Conservation (phyloP, 2,797 vertebrate genomes). For the Sebastiscus tertius region DNA sequence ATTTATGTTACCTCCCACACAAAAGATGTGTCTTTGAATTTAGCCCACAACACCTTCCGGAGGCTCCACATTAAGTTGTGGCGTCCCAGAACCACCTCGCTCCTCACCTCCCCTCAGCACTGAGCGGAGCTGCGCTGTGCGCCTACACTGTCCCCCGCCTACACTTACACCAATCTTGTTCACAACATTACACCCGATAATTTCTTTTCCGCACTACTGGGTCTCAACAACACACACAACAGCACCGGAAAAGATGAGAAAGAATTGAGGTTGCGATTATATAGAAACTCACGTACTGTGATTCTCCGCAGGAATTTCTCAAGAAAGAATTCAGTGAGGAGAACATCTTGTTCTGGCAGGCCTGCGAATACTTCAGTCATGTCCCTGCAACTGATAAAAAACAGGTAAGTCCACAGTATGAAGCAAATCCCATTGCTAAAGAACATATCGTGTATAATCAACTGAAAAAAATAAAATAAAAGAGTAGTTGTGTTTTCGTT, state of each 20-base stretch:
- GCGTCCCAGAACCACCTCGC: slow-evolving; percentile 52
- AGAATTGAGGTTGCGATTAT: slow-evolving; percentile 6
- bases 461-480: no score
- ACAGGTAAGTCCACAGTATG: slow-evolving; percentile 83
- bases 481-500: no score
- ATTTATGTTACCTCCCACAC: slow-evolving; percentile 58
- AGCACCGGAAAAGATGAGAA: background rate
- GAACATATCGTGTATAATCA: background rate
- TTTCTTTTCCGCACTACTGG: slow-evolving; percentile 37
- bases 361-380: slow-evolving; percentile 96
- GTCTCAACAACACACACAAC: slow-evolving; percentile 20
- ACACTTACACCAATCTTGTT: slow-evolving; percentile 59
- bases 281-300: slow-evolving; percentile 21
- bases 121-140: slow-evolving; percentile 46
- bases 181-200: slow-evolving; percentile 50
- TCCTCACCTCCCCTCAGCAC: slow-evolving; percentile 55
- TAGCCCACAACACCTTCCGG: slow-evolving; percentile 56
- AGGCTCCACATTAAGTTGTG: slow-evolving; percentile 50
- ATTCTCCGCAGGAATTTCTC: slow-evolving; percentile 90
- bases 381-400: slow-evolving; percentile 95
- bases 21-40: slow-evolving; percentile 60
- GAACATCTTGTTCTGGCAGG: slow-evolving; percentile 99
- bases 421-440: background rate
- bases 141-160: slow-evolving; percentile 61
- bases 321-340: slow-evolving; percentile 99